phyloP scores from a whole-genome alignment of 2,888 invertebrate species.

The Sclerodermus sp. region DNA sequence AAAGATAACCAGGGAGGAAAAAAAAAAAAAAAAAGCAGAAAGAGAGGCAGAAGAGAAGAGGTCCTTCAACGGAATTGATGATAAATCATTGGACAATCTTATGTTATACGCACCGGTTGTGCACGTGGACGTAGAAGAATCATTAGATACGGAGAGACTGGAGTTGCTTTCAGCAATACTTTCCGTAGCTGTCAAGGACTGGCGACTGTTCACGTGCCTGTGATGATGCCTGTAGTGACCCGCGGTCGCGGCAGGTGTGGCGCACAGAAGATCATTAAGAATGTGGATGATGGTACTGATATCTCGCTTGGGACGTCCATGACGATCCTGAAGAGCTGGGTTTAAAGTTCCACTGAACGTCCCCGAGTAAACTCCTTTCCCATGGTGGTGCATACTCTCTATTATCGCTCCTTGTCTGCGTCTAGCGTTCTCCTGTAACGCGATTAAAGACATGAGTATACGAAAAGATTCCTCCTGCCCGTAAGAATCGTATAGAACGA shows the following conservation, averaged over 20 bases:
- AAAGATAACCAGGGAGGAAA: background rate
- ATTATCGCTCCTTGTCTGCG: slow-evolving; percentile 76
- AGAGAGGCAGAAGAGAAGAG: no score
- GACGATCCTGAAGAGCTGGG: slow-evolving; percentile 88
- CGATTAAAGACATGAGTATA: background rate
- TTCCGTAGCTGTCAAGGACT: slow-evolving; percentile 29
- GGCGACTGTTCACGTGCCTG: slow-evolving; percentile 44
- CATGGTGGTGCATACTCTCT: slow-evolving; percentile 90
- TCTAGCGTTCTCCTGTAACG: slow-evolving; percentile 50
- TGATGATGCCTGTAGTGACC: slow-evolving; percentile 52
- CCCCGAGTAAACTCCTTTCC: slow-evolving; percentile 93
- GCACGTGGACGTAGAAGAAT: slow-evolving; percentile 35
- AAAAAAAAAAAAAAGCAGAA: background rate
- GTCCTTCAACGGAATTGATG: no score
- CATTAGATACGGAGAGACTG: slow-evolving; percentile 25
- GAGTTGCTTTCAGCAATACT: slow-evolving; percentile 17
- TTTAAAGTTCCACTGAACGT: slow-evolving; percentile 94
- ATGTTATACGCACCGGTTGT: slow-evolving; percentile 40
- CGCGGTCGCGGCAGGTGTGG: slow-evolving; percentile 67
- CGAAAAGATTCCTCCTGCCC: background rate
- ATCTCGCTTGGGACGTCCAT: slow-evolving; percentile 89
- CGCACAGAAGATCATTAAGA: slow-evolving; percentile 89
- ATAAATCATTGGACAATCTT: background rate
- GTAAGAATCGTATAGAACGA: no score
- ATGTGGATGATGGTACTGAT: slow-evolving; percentile 96